Conservation (phyloP, 2,113 vertebrate species). For the Scalopus aquaticus region DNA sequence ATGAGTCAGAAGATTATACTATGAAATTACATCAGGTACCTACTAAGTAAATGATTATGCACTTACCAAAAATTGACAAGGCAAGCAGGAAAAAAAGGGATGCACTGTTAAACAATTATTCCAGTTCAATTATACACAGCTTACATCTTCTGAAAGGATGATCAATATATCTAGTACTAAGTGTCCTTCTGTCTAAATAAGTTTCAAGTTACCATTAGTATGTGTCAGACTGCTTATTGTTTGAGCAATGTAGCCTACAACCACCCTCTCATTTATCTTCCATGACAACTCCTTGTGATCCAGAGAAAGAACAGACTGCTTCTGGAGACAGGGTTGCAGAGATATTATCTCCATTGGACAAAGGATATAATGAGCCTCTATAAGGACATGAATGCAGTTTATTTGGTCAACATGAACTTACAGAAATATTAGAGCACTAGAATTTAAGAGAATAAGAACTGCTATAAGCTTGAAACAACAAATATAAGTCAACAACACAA, state of each 20-base stretch:
- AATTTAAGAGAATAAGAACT: too few relatives aligned
- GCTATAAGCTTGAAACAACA: neutral
- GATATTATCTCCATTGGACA: neutral
- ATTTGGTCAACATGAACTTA: neutral
- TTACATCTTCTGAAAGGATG: neutral
- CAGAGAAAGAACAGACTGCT: neutral
- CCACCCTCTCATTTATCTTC: neutral
- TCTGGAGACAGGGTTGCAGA: neutral
- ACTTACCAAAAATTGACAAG: neutral
- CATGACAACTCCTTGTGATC: neutral
- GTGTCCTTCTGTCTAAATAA: neutral
- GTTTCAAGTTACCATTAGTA: neutral
- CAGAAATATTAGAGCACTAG: neutral
- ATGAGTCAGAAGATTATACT: neutral
- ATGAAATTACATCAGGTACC: neutral
- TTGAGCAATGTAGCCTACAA: neutral
- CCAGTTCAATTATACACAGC: neutral
- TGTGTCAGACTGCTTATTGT: neutral
- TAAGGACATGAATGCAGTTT: neutral
- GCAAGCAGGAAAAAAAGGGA: neutral
- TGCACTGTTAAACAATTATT: neutral
- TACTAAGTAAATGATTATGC: neutral
- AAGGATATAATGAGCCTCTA: neutral
- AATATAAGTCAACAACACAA: neutral
- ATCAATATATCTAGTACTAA: neutral